These are phyloP conservation scores for Diadegma fenestrale DNA, from an alignment of 2,888 invertebrate genomes.

Conservation along the genomic window DNA sequence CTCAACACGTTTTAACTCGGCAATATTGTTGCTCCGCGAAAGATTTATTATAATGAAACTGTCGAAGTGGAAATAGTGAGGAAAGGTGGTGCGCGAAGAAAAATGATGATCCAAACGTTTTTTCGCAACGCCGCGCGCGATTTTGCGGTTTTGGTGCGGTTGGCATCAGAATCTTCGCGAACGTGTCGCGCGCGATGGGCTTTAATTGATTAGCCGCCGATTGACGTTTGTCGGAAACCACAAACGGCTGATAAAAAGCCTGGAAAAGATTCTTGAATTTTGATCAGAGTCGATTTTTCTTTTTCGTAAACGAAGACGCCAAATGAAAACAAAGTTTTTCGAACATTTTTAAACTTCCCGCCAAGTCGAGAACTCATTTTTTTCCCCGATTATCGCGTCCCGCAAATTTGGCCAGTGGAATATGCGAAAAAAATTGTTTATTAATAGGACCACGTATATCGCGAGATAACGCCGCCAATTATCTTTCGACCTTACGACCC, in stretches of 20 bases:
- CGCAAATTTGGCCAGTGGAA: neutral
- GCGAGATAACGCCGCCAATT: neutral
- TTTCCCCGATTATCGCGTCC: neutral
- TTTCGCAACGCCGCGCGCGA: neutral
- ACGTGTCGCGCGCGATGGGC: neutral
- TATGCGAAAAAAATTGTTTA: neutral
- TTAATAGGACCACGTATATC: slow-evolving; percentile 1
- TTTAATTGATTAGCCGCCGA: neutral
- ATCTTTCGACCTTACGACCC: slow-evolving; percentile 30
- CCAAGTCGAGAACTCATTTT: neutral
- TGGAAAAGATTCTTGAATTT: neutral
- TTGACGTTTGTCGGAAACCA: neutral
- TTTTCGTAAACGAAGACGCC: too few relatives aligned
- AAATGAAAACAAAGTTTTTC: too few relatives aligned
- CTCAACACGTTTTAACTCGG: neutral
- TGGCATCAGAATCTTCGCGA: neutral
- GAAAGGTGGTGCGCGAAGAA: neutral
- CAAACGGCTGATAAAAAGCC: neutral
- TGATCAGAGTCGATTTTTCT: neutral
- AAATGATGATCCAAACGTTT: slow-evolving; percentile 18
- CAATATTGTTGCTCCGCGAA: neutral
- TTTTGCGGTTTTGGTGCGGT: slow-evolving; percentile 18
- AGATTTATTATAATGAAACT: slow-evolving; percentile 66
- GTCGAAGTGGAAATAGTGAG: slow-evolving; percentile 51
- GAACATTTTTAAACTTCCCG: neutral